phyloP scores from a whole-genome alignment of 2,113 vertebrate genomes.

The Macroglossus sobrinus region DNA sequence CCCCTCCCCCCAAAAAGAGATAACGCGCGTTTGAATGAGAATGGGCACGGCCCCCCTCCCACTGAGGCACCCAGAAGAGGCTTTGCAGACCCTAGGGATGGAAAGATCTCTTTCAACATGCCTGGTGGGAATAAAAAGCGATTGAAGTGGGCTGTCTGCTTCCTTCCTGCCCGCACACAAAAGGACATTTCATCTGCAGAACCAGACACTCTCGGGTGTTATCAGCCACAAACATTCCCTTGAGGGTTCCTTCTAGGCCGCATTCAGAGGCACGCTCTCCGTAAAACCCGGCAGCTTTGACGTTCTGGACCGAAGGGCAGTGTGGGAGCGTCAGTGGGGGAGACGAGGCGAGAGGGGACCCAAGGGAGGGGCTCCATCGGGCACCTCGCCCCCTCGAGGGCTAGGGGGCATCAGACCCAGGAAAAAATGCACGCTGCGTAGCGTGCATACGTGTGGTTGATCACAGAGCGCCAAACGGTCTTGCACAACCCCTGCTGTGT shows the following conservation, averaged over 20 bases:
- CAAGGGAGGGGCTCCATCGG: not conserved
- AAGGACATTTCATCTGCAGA: constrained; percentile 72
- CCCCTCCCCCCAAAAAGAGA: not conserved
- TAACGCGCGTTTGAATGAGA: constrained; percentile 37
- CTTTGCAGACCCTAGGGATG: constrained; percentile 54
- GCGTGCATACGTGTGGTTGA: not conserved
- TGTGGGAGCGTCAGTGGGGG: not conserved
- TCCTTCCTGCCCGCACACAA: constrained; percentile 66
- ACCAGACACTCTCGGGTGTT: constrained; percentile 69
- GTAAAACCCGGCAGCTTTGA: constrained; percentile 33
- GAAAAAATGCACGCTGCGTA: not conserved
- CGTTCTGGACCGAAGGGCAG: not conserved
- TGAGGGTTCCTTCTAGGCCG: constrained; percentile 48
- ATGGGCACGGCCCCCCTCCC: not conserved
- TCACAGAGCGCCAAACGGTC: not conserved
- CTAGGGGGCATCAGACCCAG: not conserved
- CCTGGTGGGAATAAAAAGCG: constrained; percentile 64
- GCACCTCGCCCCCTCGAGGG: not conserved
- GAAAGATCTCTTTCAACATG: constrained; percentile 65
- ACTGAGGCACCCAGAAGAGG: constrained; percentile 34
- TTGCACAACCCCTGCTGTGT: not conserved
- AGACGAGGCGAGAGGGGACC: not conserved
- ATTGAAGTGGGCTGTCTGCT: constrained; percentile 59
- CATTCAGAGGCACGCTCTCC: constrained; percentile 42
- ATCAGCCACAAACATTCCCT: constrained; percentile 67